Base-by-base conservation (phyloP, 2,888 invertebrate genomes). In the Chrysolina americana region DNA sequence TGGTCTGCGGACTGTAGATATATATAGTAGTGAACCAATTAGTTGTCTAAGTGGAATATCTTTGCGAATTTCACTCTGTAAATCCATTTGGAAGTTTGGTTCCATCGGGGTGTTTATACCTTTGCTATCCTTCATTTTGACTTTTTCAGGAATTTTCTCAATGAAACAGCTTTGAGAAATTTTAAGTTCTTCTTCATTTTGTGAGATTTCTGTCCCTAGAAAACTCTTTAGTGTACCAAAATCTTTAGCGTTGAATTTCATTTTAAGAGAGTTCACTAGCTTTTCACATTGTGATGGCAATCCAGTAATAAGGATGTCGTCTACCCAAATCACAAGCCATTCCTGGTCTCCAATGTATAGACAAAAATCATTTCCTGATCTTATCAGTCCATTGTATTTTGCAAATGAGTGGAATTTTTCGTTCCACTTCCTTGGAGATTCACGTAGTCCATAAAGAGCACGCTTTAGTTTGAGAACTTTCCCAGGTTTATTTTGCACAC, bases 391-490 rank as follows among this genome's bases (percentile, higher is more conserved):
- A 19, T 75, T 65, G 48, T 77, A 44, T 4, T 66, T 48, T 50
- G 74, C 71, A 73, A 74, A 75, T 63, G 73, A 50, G 44, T 77
- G 23, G 53, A 75, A 73, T 48, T 65, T 68, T 21, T 75, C 74
- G n/a, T 78, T 77, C 68, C 72, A 72, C 28, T 28, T 28, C 28
- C 62, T 44, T n/a, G 74, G 76, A 41, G 69, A 71, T 74, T 78
- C 76, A 21, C 53, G 50, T 28, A 74, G 41, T 8, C 79, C 79
- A 68, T 81, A 79, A 17, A 80, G 64, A 23, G 78, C 78, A 75
- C 68, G 78, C 59, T 77, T 76, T 17, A 81, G 62, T 75, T 76
- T 77, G n/a, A 80, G 62, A 15, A 71, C 72, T 70, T 74, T 56
- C 21, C 23, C 23, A 11, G 21, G 4, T 56, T 21, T 8, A 4